Evolutionary conservation across 2,888 invertebrate genomes (phyloP).

Genomic region (Oligia fasciuncula): DNA sequence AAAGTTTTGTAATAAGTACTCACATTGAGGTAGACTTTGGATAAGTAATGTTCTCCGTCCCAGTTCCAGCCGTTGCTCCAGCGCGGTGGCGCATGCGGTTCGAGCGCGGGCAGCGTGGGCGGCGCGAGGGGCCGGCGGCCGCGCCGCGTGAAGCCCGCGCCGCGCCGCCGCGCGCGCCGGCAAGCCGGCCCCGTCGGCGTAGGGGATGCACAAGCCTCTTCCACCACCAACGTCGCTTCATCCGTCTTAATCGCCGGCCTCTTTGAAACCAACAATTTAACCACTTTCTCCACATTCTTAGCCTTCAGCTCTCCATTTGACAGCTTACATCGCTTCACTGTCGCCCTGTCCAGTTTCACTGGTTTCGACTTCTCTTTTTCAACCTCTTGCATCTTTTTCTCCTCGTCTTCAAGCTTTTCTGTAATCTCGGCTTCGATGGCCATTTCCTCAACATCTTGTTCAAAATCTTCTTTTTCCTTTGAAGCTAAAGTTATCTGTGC

Average conservation of each 20-base stretch:
- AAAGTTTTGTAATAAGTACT: slow-evolving; percentile 77
- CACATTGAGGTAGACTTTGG: slow-evolving; percentile 96
- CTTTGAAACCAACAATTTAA: slow-evolving; percentile 85
- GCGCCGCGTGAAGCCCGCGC: slow-evolving; percentile 66
- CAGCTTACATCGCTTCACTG: slow-evolving; percentile 78
- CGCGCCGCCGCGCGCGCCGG: slow-evolving; percentile 68
- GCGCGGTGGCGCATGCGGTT: slow-evolving; percentile 79
- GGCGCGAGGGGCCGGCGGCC: slow-evolving; percentile 68
- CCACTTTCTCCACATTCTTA: slow-evolving; percentile 85
- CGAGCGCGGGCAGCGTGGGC: slow-evolving; percentile 61
- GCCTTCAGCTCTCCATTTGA: slow-evolving; percentile 79
- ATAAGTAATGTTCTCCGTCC: slow-evolving; percentile 95
- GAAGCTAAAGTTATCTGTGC: slow-evolving; percentile 44
- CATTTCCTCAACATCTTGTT: slow-evolving; percentile 59
- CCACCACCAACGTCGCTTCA: slow-evolving; percentile 81
- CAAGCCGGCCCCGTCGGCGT: slow-evolving; percentile 61
- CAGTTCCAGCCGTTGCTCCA: slow-evolving; percentile 98
- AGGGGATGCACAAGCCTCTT: slow-evolving; percentile 81
- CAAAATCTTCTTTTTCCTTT: slow-evolving; percentile 56
- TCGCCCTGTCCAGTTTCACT: slow-evolving; percentile 52
- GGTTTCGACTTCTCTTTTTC: slow-evolving; percentile 49
- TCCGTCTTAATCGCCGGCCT: slow-evolving; percentile 85
- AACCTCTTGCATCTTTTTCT: slow-evolving; percentile 52
- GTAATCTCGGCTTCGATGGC: slow-evolving; percentile 49
- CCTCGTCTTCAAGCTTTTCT: slow-evolving; percentile 57